Conservation (phyloP, 2,888 invertebrate species). For the Netelia inedita region DNA sequence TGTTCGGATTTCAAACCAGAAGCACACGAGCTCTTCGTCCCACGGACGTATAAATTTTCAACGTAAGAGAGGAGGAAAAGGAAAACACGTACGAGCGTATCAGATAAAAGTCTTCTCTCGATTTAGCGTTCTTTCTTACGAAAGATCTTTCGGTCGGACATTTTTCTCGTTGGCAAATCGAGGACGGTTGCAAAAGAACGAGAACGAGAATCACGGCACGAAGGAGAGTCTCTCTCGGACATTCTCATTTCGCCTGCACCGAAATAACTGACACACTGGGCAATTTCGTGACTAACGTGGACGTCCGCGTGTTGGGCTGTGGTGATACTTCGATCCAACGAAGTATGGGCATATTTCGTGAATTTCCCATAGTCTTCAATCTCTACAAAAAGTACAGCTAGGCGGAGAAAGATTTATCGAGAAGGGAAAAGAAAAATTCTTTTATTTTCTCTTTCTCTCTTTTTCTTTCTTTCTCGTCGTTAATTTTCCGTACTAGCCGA, state of each 20-base stretch:
- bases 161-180: no score
- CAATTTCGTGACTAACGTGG: slow-evolving; percentile 45
- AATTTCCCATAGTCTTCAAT: slow-evolving; percentile 80
- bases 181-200: not conserved
- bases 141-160: no score
- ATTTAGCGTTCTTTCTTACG: not conserved
- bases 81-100: not conserved
- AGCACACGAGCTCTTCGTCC: slow-evolving; percentile 11
- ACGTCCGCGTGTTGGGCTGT: slow-evolving; percentile 26
- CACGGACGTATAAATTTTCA: not conserved
- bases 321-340: slow-evolving; percentile 46
- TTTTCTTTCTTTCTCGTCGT: slow-evolving; percentile 23
- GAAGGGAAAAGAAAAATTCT: not conserved
- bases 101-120: slow-evolving; percentile 16
- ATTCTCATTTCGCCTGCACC: slow-evolving; percentile 3
- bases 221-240: not conserved
- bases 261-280: slow-evolving; percentile 58
- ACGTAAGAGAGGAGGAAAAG: not conserved
- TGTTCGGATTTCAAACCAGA: slow-evolving; percentile 57
- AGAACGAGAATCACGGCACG: not conserved
- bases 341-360: slow-evolving; percentile 80
- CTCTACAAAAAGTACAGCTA: slow-evolving; percentile 80
- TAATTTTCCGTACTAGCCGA: slow-evolving; percentile 14
- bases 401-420: slow-evolving; percentile 23
- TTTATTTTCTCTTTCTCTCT: not conserved